Evolutionary conservation across 2,797 vertebrate genomes (phyloP).

Genomic region (Peromyscus nudipes): DNA sequence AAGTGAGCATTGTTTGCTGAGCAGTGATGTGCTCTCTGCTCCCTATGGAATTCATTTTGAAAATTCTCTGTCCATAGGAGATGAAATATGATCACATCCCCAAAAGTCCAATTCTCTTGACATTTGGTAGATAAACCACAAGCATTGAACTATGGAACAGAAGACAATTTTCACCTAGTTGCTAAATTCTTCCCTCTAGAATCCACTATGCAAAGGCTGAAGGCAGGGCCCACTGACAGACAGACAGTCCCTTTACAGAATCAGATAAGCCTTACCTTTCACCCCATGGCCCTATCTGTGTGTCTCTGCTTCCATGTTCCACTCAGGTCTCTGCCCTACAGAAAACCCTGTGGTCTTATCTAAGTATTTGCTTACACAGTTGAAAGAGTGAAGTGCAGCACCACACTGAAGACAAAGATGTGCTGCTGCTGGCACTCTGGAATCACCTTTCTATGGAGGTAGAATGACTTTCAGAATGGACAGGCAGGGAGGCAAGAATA

Average conservation of each 20-base stretch:
- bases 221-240: background rate
- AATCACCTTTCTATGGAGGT: background rate
- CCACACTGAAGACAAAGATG: background rate
- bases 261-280: background rate
- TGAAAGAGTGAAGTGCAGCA: background rate
- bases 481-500: background rate
- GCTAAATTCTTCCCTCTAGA: background rate
- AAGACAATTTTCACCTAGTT: background rate
- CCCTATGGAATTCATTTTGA: background rate
- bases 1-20: background rate
- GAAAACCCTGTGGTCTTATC: background rate
- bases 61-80: background rate
- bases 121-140: background rate
- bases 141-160: background rate
- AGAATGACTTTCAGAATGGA: background rate
- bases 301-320: background rate
- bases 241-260: background rate
- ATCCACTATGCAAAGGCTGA: background rate
- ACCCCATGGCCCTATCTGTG: background rate
- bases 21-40: background rate
- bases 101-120: constrained; percentile 4
- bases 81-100: background rate
- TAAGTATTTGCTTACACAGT: background rate
- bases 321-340: background rate
- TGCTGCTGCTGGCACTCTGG: background rate